phyloP scores from a whole-genome alignment of 2,888 invertebrate genomes.

The Clusia tigrina region DNA sequence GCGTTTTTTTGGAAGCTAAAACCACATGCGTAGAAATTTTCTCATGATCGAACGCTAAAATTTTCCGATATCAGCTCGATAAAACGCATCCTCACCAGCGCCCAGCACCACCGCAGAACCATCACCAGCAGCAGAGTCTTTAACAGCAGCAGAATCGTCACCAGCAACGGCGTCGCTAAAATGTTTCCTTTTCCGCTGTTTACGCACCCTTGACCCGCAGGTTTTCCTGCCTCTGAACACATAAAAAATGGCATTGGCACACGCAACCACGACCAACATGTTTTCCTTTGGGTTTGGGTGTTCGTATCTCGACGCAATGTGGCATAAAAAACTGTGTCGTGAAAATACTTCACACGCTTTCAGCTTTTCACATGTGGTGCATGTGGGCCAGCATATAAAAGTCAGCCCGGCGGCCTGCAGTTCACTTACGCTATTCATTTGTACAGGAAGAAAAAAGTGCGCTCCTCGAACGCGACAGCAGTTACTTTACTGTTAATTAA shows the following conservation, averaged over 20 bases:
- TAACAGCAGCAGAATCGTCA: background rate
- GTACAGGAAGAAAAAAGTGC: no score
- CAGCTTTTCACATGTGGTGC: background rate
- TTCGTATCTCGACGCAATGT: background rate
- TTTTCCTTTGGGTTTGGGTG: background rate
- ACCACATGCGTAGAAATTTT: background rate
- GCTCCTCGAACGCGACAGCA: no score
- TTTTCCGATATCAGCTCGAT: background rate
- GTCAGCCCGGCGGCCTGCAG: no score
- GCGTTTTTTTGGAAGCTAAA: background rate
- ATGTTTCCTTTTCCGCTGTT: background rate
- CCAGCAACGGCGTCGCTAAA: background rate
- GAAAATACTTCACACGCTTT: background rate
- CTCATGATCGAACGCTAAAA: no score
- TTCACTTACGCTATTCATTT: background rate
- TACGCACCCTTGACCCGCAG: background rate
- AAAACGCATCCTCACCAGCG: background rate
- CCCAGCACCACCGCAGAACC: background rate
- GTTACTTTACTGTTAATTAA: no score
- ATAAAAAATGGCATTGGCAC: background rate
- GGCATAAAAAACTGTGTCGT: background rate
- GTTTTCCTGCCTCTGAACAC: background rate
- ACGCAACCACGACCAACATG: background rate
- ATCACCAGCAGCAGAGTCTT: no score
- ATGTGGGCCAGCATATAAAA: background rate